Percentiles rank a stretch among this genome's conserved stretches.
Evolutionary conservation across 2,888 invertebrate species (phyloP).

Genomic region (Drosophila paranaensis): DNA sequence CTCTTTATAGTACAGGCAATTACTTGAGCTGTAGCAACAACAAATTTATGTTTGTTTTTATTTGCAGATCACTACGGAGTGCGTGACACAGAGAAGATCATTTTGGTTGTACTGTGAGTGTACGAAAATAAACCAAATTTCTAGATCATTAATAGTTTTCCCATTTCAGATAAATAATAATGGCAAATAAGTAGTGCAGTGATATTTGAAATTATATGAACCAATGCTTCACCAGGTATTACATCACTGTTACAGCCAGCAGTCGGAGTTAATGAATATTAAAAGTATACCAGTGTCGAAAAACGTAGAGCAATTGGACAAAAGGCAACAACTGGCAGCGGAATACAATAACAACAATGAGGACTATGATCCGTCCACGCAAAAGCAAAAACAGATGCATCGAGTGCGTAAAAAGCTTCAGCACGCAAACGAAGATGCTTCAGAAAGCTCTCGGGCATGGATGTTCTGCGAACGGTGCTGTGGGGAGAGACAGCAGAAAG

Average conservation of each 20-base stretch:
- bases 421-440: slow-evolving; percentile 33
- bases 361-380: slow-evolving; percentile 39
- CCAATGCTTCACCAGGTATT: slow-evolving; percentile 27
- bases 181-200: background rate
- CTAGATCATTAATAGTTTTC: background rate
- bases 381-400: slow-evolving; percentile 40
- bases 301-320: slow-evolving; percentile 15
- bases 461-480: slow-evolving; percentile 80
- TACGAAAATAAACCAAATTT: background rate
- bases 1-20: background rate
- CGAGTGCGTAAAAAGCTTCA: slow-evolving; percentile 47
- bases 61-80: slow-evolving; percentile 12
- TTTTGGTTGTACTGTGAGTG: slow-evolving; percentile 6
- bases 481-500: slow-evolving; percentile 62
- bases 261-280: slow-evolving; percentile 36
- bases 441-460: slow-evolving; percentile 73
- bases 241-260: slow-evolving; percentile 11
- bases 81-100: background rate
- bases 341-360: slow-evolving; percentile 31
- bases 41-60: background rate
- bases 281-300: slow-evolving; percentile 34
- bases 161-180: slow-evolving; percentile 17
- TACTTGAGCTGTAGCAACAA: background rate
- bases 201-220: background rate
- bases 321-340: slow-evolving; percentile 25